A percentile compares a stretch with the other conserved stretches of the same genome.
Conservation (phyloP, 2,888 invertebrate genomes). For the Lithophane socia region DNA sequence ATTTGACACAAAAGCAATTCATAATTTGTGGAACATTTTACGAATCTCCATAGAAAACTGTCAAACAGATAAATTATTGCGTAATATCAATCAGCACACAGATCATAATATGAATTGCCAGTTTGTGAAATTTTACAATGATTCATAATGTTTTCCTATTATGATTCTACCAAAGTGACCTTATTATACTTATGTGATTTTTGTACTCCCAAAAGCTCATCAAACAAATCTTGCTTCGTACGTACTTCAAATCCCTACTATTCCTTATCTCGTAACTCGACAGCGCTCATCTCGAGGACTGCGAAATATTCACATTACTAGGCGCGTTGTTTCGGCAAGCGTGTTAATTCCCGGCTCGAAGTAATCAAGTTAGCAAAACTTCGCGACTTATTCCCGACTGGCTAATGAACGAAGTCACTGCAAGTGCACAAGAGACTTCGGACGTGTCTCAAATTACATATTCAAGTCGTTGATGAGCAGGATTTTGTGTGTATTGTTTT, state of each 20-base stretch:
- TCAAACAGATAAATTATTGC: too few relatives aligned
- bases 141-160: too few relatives aligned
- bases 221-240: constrained; percentile 4
- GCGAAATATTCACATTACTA: constrained; percentile 60
- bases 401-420: constrained; percentile 83
- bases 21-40: too few relatives aligned
- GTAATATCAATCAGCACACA: too few relatives aligned
- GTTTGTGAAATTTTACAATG: too few relatives aligned
- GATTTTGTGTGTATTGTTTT: constrained; percentile 44
- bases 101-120: too few relatives aligned
- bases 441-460: constrained; percentile 79
- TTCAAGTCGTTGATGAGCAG: constrained; percentile 59
- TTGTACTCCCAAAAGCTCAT: constrained; percentile 7
- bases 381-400: constrained; percentile 78
- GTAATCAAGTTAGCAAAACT: constrained; percentile 75
- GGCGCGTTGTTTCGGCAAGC: constrained; percentile 66
- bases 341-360: constrained; percentile 62
- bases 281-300: constrained; percentile 38
- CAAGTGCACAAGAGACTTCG: constrained; percentile 73
- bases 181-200: not conserved
- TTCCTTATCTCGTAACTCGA: constrained; percentile 35
- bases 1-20: too few relatives aligned
- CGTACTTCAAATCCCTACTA: constrained; percentile 28
- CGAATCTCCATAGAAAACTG: too few relatives aligned
- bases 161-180: too few relatives aligned